These are phyloP conservation scores for Pyrrhia umbra DNA, from an alignment of 2,888 invertebrate genomes.

Conservation along the genomic window DNA sequence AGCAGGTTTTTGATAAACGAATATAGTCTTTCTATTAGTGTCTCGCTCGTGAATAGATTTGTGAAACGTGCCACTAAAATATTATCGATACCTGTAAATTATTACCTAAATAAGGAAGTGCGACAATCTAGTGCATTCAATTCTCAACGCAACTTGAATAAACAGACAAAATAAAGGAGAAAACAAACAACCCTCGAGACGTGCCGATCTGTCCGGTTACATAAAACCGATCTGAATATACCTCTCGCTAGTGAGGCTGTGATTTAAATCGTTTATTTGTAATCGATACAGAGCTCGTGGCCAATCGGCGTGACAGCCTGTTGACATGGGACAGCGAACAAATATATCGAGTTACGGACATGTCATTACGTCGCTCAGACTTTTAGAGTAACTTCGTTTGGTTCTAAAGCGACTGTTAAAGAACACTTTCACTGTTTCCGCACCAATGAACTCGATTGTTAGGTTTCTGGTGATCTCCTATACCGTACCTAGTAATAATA, in stretches of 20 bases:
- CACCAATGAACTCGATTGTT: slow-evolving; percentile 55
- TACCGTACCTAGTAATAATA: slow-evolving; percentile 26
- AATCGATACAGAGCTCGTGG: slow-evolving; percentile 55
- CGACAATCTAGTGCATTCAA: slow-evolving; percentile 15
- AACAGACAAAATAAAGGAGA: slow-evolving; percentile 31
- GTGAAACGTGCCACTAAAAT: not conserved
- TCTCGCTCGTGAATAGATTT: not conserved
- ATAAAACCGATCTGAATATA: slow-evolving; percentile 49
- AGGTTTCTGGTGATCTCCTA: slow-evolving; percentile 53
- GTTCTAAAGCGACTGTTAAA: slow-evolving; percentile 40
- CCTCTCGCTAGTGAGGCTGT: slow-evolving; percentile 38
- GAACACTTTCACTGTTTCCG: slow-evolving; percentile 63
- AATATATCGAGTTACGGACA: slow-evolving; percentile 67
- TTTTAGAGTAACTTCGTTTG: slow-evolving; percentile 42
- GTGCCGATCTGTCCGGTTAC: slow-evolving; percentile 42
- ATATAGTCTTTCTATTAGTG: slow-evolving; percentile 5
- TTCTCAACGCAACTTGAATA: slow-evolving; percentile 6
- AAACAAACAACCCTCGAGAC: slow-evolving; percentile 19
- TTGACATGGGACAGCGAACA: slow-evolving; percentile 57
- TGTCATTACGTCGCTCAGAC: slow-evolving; percentile 57
- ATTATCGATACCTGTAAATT: slow-evolving; percentile 14
- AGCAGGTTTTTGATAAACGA: slow-evolving; percentile 9
- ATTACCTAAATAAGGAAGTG: slow-evolving; percentile 28
- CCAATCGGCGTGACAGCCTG: slow-evolving; percentile 56
- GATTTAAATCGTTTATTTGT: slow-evolving; percentile 60